Percentiles rank a stretch among this genome's conserved stretches.
Conservation (phyloP, 2,888 invertebrate genomes). For the Leucophora obtusa region DNA sequence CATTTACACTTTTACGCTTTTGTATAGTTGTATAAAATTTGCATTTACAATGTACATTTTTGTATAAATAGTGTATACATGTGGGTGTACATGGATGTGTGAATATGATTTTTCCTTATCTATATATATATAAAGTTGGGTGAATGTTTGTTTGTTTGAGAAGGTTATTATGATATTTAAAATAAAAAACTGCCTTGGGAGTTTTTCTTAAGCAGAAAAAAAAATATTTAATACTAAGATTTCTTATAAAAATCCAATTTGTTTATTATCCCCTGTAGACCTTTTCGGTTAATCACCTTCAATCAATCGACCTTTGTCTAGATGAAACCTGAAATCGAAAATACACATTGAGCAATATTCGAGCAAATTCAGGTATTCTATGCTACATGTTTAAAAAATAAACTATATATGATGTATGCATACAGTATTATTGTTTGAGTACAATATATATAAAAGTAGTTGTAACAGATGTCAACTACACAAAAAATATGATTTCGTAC, state of each 20-base stretch:
- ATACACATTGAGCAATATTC: too few species aligned
- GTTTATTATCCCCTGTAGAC: too few species aligned
- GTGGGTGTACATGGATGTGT: not conserved
- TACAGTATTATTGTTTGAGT: slow-evolving; percentile 27
- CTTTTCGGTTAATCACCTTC: too few species aligned
- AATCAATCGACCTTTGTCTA: too few species aligned
- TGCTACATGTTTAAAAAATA: not conserved
- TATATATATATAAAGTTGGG: not conserved
- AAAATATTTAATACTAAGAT: too few species aligned
- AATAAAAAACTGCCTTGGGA: too few species aligned
- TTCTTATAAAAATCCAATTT: too few species aligned
- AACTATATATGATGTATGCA: slow-evolving; percentile 24
- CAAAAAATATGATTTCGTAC: not conserved
- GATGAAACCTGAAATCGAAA: too few species aligned
- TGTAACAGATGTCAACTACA: slow-evolving; percentile 42
- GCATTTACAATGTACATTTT: not conserved
- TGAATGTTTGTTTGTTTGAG: not conserved
- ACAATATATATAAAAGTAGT: not conserved
- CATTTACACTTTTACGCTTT: slow-evolving; percentile 53
- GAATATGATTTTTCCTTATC: not conserved
- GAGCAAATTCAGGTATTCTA: too few species aligned
- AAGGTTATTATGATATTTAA: too few species aligned
- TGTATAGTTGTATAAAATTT: slow-evolving; percentile 35
- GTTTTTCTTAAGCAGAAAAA: too few species aligned
- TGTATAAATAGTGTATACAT: not conserved